Percentiles rank a stretch among this genome's conserved stretches.
These are phyloP conservation scores for Lutjanus campechanus DNA, from an alignment of 2,797 vertebrate genomes.

Conservation along the genomic window DNA sequence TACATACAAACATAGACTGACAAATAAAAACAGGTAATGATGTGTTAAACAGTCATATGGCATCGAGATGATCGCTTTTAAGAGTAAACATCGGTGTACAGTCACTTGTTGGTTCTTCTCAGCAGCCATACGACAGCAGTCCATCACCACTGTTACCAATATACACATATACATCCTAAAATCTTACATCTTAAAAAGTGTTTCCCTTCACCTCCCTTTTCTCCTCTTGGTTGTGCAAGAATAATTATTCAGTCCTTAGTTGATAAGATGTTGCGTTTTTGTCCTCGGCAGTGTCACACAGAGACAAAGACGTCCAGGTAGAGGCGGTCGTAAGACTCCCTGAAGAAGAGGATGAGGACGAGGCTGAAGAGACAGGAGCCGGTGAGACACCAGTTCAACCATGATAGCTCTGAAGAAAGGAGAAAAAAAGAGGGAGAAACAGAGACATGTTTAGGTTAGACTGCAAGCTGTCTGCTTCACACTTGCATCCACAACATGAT, in stretches of 20 bases:
- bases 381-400: constrained; percentile 99
- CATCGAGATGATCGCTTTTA: constrained; percentile 36
- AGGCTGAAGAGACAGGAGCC: constrained; percentile 97
- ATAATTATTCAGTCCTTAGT: constrained; percentile 55
- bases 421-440: not conserved
- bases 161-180: constrained; percentile 56
- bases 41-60: constrained; percentile 33
- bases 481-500: not conserved
- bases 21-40: constrained; percentile 44
- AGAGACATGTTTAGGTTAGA: constrained; percentile 8
- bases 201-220: constrained; percentile 59
- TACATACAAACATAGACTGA: constrained; percentile 42
- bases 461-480: not conserved
- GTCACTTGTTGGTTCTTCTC: constrained; percentile 21
- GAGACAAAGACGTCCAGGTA: constrained; percentile 98
- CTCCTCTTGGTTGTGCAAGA: constrained; percentile 78
- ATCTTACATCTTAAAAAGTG: constrained; percentile 21
- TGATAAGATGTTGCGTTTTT: not conserved
- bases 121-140: constrained; percentile 30
- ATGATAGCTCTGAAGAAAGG: constrained; percentile 91
- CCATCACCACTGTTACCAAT: constrained; percentile 38
- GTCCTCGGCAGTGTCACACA: constrained; percentile 80
- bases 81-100: constrained; percentile 52
- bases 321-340: constrained; percentile 97
- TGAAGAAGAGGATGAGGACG: constrained; percentile 95